Percentiles rank a stretch among this genome's conserved stretches.
Conservation (phyloP, 2,113 vertebrate genomes). For the Saguinus midas region DNA sequence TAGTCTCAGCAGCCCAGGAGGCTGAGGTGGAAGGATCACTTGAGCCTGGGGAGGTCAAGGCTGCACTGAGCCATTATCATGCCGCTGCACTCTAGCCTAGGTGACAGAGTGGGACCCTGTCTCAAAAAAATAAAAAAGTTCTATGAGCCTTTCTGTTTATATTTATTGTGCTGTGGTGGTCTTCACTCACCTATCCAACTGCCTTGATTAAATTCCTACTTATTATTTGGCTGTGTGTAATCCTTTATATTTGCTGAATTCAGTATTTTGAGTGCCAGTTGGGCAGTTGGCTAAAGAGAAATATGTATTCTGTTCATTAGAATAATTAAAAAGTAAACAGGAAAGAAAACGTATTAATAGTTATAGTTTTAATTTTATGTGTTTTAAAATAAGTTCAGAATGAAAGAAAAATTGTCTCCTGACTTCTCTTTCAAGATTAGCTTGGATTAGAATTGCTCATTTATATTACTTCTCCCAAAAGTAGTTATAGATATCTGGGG, state of each 20-base stretch:
- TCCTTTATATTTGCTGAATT: conserved; percentile 39
- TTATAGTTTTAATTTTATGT: conserved; percentile 25
- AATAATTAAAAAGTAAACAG: conserved; percentile 51
- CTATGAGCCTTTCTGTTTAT: background rate
- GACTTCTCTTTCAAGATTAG: conserved; percentile 8
- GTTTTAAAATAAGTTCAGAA: conserved; percentile 44
- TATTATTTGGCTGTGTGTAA: background rate
- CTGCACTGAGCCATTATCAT: no score
- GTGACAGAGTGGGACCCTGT: no score
- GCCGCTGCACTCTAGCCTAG: no score
- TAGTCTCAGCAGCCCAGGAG: no score
- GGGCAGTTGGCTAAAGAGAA: background rate
- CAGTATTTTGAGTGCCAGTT: conserved; percentile 9
- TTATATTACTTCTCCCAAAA: conserved; percentile 12
- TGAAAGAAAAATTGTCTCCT: conserved; percentile 20
- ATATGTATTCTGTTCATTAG: conserved; percentile 19
- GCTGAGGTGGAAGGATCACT: no score
- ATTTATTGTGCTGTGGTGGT: background rate
- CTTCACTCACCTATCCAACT: background rate
- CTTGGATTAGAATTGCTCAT: conserved; percentile 17
- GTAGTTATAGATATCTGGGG: background rate
- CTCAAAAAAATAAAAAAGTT: background rate
- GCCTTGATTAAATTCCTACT: conserved; percentile 34
- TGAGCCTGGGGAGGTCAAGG: no score
- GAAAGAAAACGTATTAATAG: background rate